phyloP scores from a whole-genome alignment of 2,113 vertebrate genomes.

The Amphilophus citrinellus region DNA sequence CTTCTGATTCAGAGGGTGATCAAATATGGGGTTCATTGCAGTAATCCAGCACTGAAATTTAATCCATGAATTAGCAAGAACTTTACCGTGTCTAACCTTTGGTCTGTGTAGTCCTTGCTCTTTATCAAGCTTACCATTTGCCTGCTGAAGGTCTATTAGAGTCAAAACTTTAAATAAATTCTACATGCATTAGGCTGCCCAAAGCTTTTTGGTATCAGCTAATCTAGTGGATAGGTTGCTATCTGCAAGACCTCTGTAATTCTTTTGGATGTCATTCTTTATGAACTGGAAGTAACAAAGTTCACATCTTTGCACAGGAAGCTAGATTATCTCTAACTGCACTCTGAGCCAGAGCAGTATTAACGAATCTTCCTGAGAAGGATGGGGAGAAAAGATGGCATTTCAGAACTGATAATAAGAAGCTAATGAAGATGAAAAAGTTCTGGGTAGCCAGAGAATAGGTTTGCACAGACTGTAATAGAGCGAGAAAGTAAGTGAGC shows the following conservation, averaged over 20 bases:
- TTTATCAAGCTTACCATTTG: neutral
- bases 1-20: neutral
- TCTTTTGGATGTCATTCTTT: slow-evolving; percentile 39
- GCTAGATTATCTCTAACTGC: slow-evolving; percentile 43
- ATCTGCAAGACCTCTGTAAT: slow-evolving; percentile 29
- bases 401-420: slow-evolving; percentile 2
- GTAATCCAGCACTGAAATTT: slow-evolving; percentile 7
- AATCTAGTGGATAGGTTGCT: neutral
- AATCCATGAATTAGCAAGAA: neutral
- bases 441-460: neutral
- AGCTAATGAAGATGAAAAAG: neutral
- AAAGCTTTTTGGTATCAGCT: too few relatives aligned
- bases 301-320: slow-evolving; percentile 40
- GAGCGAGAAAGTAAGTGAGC: neutral
- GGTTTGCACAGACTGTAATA: neutral
- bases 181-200: too few relatives aligned
- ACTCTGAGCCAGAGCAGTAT: slow-evolving; percentile 34
- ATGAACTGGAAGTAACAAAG: slow-evolving; percentile 49
- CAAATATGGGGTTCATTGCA: slow-evolving; percentile 15
- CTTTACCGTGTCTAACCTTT: neutral
- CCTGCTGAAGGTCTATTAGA: neutral
- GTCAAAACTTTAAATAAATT: neutral
- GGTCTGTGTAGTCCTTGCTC: neutral
- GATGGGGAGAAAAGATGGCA: slow-evolving; percentile 18
- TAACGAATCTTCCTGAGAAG: slow-evolving; percentile 44